Percentiles rank a stretch among this genome's conserved stretches.
phyloP scores from a whole-genome alignment of 2,113 vertebrate species.

The Meleagris gallopavo region DNA sequence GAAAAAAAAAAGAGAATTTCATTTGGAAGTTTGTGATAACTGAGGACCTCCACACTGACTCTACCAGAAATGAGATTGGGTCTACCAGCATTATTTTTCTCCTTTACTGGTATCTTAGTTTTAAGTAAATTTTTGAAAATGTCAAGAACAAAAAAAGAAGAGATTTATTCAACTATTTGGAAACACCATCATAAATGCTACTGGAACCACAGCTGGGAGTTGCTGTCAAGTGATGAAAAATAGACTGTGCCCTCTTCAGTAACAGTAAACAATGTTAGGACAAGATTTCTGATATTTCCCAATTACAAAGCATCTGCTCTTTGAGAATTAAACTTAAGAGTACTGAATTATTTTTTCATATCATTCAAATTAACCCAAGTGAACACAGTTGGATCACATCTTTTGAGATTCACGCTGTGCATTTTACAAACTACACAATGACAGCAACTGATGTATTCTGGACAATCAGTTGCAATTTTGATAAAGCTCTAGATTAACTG shows the following conservation, averaged over 20 bases:
- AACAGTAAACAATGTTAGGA: not conserved
- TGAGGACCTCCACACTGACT: not conserved
- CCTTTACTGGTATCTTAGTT: not conserved
- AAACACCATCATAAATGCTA: not conserved
- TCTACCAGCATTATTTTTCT: not conserved
- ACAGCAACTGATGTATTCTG: not conserved
- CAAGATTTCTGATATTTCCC: not conserved
- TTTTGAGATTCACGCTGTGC: not conserved
- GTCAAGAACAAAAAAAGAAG: not conserved
- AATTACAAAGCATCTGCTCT: not conserved
- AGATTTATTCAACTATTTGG: not conserved
- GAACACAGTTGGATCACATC: not conserved
- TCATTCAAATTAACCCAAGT: not conserved
- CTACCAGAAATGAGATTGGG: rapidly evolving
- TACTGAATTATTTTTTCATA: not conserved
- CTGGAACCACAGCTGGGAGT: not conserved
- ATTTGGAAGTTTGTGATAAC: not conserved
- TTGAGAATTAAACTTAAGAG: not conserved
- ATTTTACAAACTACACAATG: not conserved
- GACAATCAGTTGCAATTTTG: not conserved
- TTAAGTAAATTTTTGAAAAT: not conserved
- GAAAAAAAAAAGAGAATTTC: not conserved
- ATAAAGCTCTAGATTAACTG: not conserved
- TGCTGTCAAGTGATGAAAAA: not conserved
- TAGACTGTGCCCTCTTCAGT: not conserved